phyloP scores from a whole-genome alignment of 53 echinoderm and acorn worm genomes.

The Arbacia lixula region DNA sequence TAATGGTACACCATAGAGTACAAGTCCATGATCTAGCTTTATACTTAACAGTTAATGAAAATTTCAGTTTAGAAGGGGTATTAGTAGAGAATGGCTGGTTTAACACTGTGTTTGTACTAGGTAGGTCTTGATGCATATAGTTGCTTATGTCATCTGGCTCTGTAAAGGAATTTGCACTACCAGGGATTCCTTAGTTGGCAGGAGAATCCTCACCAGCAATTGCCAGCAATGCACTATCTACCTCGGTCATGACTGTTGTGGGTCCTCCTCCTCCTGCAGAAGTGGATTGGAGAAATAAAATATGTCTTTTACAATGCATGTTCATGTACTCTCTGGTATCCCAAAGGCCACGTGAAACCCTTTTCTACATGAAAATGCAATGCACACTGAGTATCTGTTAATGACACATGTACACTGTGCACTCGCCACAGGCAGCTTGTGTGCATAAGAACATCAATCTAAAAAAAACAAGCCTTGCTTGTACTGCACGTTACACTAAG shows the following conservation, averaged over 20 bases:
- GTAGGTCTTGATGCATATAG: slow-evolving; percentile 1
- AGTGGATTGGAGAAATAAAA: slow-evolving; percentile 1
- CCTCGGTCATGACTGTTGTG: not conserved
- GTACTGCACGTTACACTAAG: too few species aligned
- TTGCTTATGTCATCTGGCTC: not conserved
- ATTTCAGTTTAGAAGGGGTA: too few species aligned
- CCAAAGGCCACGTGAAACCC: too few species aligned
- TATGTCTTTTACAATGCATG: not conserved
- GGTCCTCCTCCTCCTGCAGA: not conserved
- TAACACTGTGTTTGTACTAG: not conserved
- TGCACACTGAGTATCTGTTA: too few species aligned
- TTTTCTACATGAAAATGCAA: too few species aligned
- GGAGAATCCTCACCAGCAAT: not conserved
- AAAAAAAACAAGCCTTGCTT: too few species aligned
- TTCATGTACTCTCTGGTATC: not conserved
- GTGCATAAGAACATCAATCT: too few species aligned
- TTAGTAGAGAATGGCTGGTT: not conserved
- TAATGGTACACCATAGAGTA: too few species aligned
- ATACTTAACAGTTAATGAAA: too few species aligned
- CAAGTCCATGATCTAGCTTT: too few species aligned
- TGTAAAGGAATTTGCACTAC: not conserved
- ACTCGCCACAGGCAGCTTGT: too few species aligned
- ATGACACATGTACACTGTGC: too few species aligned
- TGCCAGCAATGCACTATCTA: not conserved
- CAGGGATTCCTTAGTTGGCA: not conserved